Evolutionary conservation across 2,888 invertebrate species (phyloP).

Genomic region (Dryobota labecula): DNA sequence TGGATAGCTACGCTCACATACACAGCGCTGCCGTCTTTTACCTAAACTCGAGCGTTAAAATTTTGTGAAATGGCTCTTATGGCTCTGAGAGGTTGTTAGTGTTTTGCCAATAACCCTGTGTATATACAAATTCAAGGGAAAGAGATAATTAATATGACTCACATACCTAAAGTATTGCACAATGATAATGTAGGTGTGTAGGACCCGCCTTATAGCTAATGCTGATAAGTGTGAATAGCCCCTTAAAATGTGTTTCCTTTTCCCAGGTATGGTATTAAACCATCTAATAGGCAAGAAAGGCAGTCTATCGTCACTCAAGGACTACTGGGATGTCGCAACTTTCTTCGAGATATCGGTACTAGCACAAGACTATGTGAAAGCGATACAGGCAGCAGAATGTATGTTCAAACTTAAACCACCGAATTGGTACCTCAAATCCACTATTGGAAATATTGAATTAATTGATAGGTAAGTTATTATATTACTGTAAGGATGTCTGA

Average conservation of each 20-base stretch:
- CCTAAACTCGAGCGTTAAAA: too few relatives aligned
- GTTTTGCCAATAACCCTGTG: too few relatives aligned
- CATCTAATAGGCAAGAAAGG: constrained; percentile 99
- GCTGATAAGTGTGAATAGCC: background rate
- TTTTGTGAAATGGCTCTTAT: too few relatives aligned
- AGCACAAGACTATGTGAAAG: constrained; percentile 99
- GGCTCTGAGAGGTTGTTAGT: too few relatives aligned
- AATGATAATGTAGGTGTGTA: too few relatives aligned
- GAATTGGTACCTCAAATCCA: constrained; percentile 98
- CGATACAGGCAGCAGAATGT: constrained; percentile 98
- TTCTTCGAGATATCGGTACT: constrained; percentile 99
- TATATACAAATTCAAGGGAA: too few relatives aligned
- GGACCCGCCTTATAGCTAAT: too few relatives aligned
- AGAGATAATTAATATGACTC: too few relatives aligned
- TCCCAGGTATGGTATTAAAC: constrained; percentile 96
- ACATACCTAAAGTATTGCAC: too few relatives aligned
- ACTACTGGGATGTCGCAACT: constrained; percentile 99
- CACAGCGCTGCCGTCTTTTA: too few relatives aligned
- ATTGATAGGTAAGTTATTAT: constrained; percentile 92
- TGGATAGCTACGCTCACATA: too few relatives aligned
- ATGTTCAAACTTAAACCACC: constrained; percentile 98
- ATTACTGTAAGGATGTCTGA: background rate
- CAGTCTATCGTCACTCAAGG: constrained; percentile 96
- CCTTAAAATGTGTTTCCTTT: constrained; percentile 9
- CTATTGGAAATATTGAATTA: constrained; percentile 98